These are phyloP conservation scores for Pionites leucogaster DNA, from an alignment of 2,113 vertebrate species.

Conservation along the genomic window DNA sequence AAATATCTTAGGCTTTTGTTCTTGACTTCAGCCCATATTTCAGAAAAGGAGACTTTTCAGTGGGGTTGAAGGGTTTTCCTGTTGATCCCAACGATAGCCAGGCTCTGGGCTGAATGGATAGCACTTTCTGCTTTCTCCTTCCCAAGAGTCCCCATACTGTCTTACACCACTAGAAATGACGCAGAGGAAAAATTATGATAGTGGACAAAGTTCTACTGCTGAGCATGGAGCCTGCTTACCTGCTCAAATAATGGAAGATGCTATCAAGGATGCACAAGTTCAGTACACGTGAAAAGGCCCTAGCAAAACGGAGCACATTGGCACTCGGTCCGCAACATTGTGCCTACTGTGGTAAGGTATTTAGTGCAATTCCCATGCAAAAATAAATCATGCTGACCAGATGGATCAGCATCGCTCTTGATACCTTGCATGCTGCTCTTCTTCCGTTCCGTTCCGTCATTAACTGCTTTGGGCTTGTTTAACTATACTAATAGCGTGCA, in stretches of 20 bases:
- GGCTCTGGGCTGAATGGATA: neutral
- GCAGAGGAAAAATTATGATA: neutral
- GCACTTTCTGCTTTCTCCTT: neutral
- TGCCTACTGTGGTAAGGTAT: neutral
- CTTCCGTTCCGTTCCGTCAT: neutral
- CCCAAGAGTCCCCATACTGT: neutral
- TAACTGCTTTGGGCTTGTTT: neutral
- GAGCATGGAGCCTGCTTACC: neutral
- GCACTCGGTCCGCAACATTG: neutral
- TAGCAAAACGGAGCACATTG: neutral
- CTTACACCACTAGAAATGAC: neutral
- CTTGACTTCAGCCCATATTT: neutral
- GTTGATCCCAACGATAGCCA: neutral
- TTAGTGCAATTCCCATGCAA: conserved; percentile 8
- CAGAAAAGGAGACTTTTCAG: neutral
- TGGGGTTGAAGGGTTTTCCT: neutral
- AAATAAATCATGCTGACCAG: neutral
- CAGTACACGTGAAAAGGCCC: neutral
- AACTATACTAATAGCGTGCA: neutral
- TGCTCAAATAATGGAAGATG: neutral
- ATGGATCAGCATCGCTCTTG: neutral
- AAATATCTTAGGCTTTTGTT: neutral
- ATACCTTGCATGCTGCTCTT: neutral
- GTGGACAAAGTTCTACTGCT: neutral
- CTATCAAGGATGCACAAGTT: rapidly evolving